Evolutionary conservation across 1,140 invertebrate species (phyloP).

Genomic region (Aphelenchoides fujianensis): DNA sequence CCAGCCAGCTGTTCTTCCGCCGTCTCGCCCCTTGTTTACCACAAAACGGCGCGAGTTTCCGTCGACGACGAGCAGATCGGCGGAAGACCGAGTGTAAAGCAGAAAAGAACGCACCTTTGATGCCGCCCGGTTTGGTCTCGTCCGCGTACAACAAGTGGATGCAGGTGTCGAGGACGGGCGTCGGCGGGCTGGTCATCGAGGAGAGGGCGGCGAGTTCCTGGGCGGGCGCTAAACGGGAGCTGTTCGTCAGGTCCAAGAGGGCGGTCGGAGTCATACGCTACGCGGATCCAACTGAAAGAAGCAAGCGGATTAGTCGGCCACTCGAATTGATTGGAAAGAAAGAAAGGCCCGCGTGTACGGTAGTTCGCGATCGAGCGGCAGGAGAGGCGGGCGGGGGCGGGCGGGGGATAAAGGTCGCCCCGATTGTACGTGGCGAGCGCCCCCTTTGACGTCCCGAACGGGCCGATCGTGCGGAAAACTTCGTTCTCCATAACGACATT

Average conservation of each 20-base stretch:
- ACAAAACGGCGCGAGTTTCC: too few relatives aligned
- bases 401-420: neutral
- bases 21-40: too few relatives aligned
- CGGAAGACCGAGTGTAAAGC: too few relatives aligned
- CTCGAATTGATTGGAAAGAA: too few relatives aligned
- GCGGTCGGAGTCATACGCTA: neutral
- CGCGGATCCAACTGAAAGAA: too few relatives aligned
- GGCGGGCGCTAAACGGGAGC: neutral
- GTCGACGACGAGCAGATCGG: too few relatives aligned
- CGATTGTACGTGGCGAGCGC: neutral
- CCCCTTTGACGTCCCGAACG: neutral
- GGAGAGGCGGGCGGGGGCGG: too few relatives aligned
- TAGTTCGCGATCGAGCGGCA: neutral
- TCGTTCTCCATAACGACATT: slow-evolving; percentile 2
- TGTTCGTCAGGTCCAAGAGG: neutral
- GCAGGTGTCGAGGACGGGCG: neutral
- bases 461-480: neutral
- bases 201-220: too few relatives aligned
- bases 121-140: neutral
- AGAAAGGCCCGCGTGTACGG: too few relatives aligned
- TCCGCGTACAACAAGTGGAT: neutral
- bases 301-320: neutral
- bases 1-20: too few relatives aligned
- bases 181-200: neutral
- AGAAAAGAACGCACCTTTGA: neutral